Evolutionary conservation across 2,888 invertebrate genomes (phyloP), one percentile per base, ranked within the genome.

Genomic region (Sarcophaga caerulescens): DNA sequence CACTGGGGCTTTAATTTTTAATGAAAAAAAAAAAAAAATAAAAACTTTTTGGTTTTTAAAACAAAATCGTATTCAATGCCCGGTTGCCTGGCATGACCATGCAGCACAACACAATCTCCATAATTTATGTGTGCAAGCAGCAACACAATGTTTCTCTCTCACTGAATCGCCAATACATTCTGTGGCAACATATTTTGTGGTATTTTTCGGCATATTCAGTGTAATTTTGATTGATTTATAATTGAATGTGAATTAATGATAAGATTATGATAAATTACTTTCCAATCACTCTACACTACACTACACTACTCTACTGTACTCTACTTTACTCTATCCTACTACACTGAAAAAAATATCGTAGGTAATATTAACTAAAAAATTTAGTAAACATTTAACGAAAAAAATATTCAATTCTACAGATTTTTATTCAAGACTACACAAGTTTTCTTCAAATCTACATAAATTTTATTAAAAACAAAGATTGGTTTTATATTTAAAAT

Each of bases 161-260:
- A 62, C 25, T 19, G 44, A 47, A 47, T 62, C 60, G 5, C 10
- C 52, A 73, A 68, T 35, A 68, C 62, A 63, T 19, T 19, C 35
- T 35, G 35, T 35, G 62, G 44, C 62, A 70, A 71, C 45, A 57
- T 57, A 23, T 35, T 70, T 77, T 68, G 8, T 35, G 35, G 35
- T 35, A 35, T 35, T 35, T 35, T 35, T 35, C 35, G 35, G n/a
- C 45, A 35, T 19, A 69, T 81, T 88, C 80, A 76, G 87, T 81
- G 85, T 80, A 82, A 90, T 90, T 92, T 92, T 91, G 91, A 91
- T 91, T 91, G 92, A 91, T 91, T 91, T 91, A 91, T 92, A 91
- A 91, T 92, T 92, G 90, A 90, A 90, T 90, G 89, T 88, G 90
- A 91, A 90, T 89, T 90, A 90, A 88, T 90, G 91, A 92, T 91